A percentile compares a stretch with the other conserved stretches of the same genome.
Conservation (phyloP, 2,113 vertebrate genomes). For the Melanerpes aurifrons region DNA sequence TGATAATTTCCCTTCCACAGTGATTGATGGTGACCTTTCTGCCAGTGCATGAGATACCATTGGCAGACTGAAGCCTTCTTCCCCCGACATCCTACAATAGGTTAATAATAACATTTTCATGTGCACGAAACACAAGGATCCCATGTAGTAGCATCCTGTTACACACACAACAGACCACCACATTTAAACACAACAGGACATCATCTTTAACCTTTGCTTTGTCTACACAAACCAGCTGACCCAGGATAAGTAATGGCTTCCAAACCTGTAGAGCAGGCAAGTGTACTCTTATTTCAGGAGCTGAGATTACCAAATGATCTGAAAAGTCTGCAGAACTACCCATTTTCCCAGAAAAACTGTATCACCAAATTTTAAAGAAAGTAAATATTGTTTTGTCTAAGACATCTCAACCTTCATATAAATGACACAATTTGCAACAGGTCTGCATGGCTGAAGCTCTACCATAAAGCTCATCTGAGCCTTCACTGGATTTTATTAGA, state of each 20-base stretch:
- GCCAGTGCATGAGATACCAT: background rate
- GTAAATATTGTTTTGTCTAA: background rate
- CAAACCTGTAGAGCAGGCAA: background rate
- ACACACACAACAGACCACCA: background rate
- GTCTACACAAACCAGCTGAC: background rate
- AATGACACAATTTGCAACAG: background rate
- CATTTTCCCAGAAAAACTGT: background rate
- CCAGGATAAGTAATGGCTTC: background rate
- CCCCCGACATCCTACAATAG: background rate
- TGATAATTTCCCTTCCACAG: background rate
- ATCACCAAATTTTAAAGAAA: background rate
- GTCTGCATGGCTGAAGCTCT: background rate
- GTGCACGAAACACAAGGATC: background rate
- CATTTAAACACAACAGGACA: background rate
- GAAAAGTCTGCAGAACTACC: background rate
- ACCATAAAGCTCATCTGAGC: background rate
- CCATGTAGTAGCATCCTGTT: background rate
- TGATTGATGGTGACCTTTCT: conserved; percentile 37
- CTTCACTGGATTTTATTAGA: background rate
- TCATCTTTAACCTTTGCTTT: background rate
- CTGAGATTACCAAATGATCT: background rate
- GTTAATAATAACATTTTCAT: background rate
- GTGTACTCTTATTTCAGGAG: background rate
- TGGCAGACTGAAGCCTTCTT: background rate
- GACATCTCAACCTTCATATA: background rate